phyloP scores from a whole-genome alignment of 2,888 invertebrate genomes.

The Hypercompe scribonia region DNA sequence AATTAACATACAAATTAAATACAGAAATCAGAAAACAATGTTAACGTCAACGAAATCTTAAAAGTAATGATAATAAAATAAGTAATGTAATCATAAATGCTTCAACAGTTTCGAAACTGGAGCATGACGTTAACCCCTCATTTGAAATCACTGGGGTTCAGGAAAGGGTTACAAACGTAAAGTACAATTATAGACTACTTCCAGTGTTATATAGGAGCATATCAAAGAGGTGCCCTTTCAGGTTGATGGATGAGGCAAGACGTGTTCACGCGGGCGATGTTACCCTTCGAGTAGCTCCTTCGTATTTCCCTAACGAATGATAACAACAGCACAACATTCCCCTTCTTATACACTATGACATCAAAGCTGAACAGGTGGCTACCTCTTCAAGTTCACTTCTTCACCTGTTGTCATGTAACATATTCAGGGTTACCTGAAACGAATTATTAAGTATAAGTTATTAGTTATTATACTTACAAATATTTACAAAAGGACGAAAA shows the following conservation, averaged over 20 bases:
- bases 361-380: constrained; percentile 77
- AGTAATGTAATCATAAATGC: background rate
- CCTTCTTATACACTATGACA: constrained; percentile 31
- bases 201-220: background rate
- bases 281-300: background rate
- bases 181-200: background rate
- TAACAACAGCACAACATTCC: constrained; percentile 36
- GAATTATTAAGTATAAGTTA: constrained; percentile 13
- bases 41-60: too few relatives aligned
- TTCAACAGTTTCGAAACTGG: background rate
- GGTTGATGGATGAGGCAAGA: background rate
- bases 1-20: background rate
- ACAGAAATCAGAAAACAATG: background rate
- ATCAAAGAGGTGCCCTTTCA: background rate
- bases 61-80: background rate
- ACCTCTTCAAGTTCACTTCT: constrained; percentile 87
- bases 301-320: background rate
- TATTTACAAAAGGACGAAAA: background rate
- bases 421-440: constrained; percentile 94
- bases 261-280: constrained; percentile 1
- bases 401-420: constrained; percentile 93
- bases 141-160: background rate
- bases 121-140: background rate
- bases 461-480: too few relatives aligned
- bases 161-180: background rate